Evolutionary conservation across 2,888 invertebrate genomes (phyloP).

Genomic region (Xanthorhoe designata): DNA sequence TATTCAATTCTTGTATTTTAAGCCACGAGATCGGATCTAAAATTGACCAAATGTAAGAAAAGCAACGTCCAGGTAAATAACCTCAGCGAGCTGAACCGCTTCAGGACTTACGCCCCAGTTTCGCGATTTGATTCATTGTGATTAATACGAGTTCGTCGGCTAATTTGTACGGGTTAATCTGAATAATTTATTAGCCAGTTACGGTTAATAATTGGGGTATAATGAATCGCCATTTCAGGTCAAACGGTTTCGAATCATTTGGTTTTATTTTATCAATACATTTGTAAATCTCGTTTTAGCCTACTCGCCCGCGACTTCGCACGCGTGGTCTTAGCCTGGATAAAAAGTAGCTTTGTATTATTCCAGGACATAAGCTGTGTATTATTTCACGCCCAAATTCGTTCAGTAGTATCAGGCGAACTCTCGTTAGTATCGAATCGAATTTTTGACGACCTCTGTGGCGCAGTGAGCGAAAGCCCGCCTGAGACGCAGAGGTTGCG

Average conservation of each 20-base stretch:
- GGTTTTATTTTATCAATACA: slow-evolving; percentile 10
- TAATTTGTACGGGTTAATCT: slow-evolving; percentile 55
- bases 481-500: no score
- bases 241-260: slow-evolving; percentile 28
- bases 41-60: neutral
- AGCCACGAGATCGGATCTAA: neutral
- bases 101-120: slow-evolving; percentile 35
- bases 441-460: no score
- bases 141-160: slow-evolving; percentile 60
- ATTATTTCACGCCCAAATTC: no score
- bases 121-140: slow-evolving; percentile 60
- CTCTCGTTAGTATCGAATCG: no score
- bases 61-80: slow-evolving; percentile 18
- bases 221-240: slow-evolving; percentile 48
- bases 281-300: neutral
- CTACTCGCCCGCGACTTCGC: no score
- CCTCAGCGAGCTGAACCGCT: slow-evolving; percentile 17
- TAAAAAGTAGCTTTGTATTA: no score
- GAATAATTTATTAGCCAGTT: slow-evolving; percentile 56
- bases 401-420: no score
- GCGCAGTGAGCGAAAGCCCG: no score
- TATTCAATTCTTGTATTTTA: no score
- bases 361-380: no score
- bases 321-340: no score
- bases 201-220: slow-evolving; percentile 54